Percentiles rank a stretch among this genome's conserved stretches.
Conservation (phyloP, 2,888 invertebrate genomes). For the Drosophila mimica region DNA sequence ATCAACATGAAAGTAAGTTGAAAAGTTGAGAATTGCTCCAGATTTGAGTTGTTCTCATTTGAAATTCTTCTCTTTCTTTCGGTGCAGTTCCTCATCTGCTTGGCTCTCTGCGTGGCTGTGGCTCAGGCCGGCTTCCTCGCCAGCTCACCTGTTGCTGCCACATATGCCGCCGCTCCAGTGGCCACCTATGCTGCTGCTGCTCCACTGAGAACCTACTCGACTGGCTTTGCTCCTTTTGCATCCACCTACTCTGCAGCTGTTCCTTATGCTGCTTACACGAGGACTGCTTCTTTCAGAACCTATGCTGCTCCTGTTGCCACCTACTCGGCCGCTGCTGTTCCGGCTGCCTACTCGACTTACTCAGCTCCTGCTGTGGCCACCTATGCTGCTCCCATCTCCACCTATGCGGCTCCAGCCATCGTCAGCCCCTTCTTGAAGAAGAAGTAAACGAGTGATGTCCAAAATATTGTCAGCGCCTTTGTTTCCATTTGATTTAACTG, state of each 20-base stretch:
- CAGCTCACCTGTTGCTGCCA: constrained; percentile 39
- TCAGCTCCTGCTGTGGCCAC: constrained; percentile 34
- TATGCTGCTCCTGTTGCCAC: constrained; percentile 28
- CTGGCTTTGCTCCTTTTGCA: constrained; percentile 20
- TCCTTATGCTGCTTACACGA: constrained; percentile 32
- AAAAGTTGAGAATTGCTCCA: constrained; percentile 3
- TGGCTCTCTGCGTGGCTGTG: constrained; percentile 54
- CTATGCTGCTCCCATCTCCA: constrained; percentile 42
- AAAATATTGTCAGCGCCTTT: not conserved
- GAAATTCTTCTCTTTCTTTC: not conserved
- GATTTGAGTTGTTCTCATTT: not conserved
- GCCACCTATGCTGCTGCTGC: constrained; percentile 38
- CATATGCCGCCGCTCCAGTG: constrained; percentile 36
- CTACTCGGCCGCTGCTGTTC: constrained; percentile 19
- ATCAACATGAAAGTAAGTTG: constrained; percentile 58
- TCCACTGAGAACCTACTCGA: constrained; percentile 42
- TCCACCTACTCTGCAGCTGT: constrained; percentile 35
- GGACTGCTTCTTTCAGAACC: constrained; percentile 23
- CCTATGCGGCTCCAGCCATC: constrained; percentile 55
- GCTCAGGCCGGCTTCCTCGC: constrained; percentile 59
- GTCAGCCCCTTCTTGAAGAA: constrained; percentile 52
- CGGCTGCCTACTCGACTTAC: constrained; percentile 30
- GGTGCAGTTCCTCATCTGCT: constrained; percentile 51
- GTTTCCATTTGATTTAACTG: not conserved
- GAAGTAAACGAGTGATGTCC: constrained; percentile 29